Evolutionary conservation across 2,888 invertebrate genomes (phyloP), one percentile per base, ranked within the genome.

Genomic region (Drosophila stalkeri): DNA sequence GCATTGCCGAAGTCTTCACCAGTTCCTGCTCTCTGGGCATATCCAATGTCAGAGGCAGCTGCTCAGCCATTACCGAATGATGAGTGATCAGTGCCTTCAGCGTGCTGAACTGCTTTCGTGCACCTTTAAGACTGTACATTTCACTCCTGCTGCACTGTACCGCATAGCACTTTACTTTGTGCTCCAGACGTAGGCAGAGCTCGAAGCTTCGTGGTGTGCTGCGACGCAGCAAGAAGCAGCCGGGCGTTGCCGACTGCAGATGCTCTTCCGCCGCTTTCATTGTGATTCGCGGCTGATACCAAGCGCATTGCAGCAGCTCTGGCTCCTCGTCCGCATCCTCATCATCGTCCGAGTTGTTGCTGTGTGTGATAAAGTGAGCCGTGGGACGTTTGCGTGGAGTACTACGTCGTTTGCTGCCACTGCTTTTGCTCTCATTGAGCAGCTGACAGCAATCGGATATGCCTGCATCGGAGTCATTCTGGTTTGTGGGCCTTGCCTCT

Each of bases 31-130:
- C 96, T 66, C 96, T 94, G 86, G 96, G 96, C 81, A 97, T 94
- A 2, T 96, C 96, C 86, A 99, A 94, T 39, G 98, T 97, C 92
- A 98, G 97, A 4, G 99, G 99, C 91, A 99, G 95, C 91, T 99
- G 95, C 94, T 99, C 99, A 61, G 97, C 97, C 98, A 99, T 98
- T 85, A 99, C 98, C 81, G 98, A 98, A 94, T 99, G 98, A 94
- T 99, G 99, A 59, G 98, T 98, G 93, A 99, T 98, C 84, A 99
- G 95, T 18, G 98, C 97, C 35, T 96, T 96, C 77, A 99, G 94
- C 57, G 97, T 97, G 57, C 96, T 95, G 94, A 99, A 99, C 94
- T 98, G 98, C 93, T 99, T 99, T 81, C 97, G 98, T 94, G 98
- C 97, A 62, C 99, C 99, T 97, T 99, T 89, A 37, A 91, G 74